Conservation (phyloP, 2,113 vertebrate genomes). For the Sisor rabdophorus region DNA sequence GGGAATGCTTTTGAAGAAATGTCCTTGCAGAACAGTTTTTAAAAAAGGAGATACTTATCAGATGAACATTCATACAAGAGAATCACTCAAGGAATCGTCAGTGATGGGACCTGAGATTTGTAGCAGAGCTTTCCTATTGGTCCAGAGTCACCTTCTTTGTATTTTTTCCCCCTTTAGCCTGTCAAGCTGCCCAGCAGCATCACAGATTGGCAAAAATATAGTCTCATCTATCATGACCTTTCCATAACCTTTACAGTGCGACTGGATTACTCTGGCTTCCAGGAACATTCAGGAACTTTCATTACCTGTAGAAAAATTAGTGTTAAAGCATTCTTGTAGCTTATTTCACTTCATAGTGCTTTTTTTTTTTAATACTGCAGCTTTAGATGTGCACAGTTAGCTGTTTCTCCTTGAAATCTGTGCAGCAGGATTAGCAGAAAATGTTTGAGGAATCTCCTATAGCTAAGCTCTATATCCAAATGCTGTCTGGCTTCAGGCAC, state of each 20-base stretch:
- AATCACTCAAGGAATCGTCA: not conserved
- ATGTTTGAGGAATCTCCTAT: conserved; percentile 13
- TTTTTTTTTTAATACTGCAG: conserved; percentile 30
- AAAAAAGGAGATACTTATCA: conserved; percentile 4
- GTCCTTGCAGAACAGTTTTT: conserved; percentile 29
- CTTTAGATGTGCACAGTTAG: conserved; percentile 26
- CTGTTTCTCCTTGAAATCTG: conserved; percentile 15
- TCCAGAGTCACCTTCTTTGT: not conserved
- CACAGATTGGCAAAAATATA: not conserved
- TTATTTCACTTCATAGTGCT: conserved; percentile 15
- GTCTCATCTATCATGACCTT: conserved; percentile 4
- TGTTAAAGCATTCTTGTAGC: conserved; percentile 31
- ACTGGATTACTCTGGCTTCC: conserved; percentile 24
- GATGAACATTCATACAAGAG: conserved; percentile 16
- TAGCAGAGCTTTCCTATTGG: conserved; percentile 25
- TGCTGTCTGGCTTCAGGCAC: conserved; percentile 1
- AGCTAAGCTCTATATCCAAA: conserved; percentile 15
- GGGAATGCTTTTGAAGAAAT: conserved; percentile 11
- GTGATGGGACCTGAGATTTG: conserved; percentile 30
- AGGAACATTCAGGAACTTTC: conserved; percentile 10
- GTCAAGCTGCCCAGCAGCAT: not conserved
- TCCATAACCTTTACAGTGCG: conserved; percentile 11
- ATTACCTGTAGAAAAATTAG: conserved; percentile 41
- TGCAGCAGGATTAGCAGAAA: conserved; percentile 24
- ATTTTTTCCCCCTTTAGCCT: not conserved